A percentile compares a stretch with the other conserved stretches of the same genome.
These are phyloP conservation scores for Anthopleura sola DNA, from an alignment of 64 coral and sea anemone species.

Conservation along the genomic window DNA sequence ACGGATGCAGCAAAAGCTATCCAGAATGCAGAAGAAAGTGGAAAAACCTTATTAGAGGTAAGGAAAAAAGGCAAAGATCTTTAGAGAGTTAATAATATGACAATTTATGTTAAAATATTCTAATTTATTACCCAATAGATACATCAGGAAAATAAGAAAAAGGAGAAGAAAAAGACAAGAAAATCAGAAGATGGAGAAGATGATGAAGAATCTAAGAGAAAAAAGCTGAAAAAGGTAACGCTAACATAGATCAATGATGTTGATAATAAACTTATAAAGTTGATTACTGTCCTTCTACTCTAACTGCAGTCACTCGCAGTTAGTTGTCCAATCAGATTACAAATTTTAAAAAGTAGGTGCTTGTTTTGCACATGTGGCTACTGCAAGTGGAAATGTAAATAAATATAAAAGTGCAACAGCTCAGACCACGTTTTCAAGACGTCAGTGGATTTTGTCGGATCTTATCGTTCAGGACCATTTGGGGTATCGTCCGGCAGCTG, in stretches of 20 bases:
- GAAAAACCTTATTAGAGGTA: slow-evolving; percentile 73
- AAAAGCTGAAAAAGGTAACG: slow-evolving; percentile 68
- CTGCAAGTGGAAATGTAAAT: too few relatives aligned
- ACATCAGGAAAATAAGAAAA: slow-evolving; percentile 79
- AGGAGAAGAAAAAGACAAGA: slow-evolving; percentile 69
- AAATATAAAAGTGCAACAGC: too few relatives aligned
- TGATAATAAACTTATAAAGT: too few relatives aligned
- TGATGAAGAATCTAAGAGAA: slow-evolving; percentile 63
- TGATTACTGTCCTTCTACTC: too few relatives aligned
- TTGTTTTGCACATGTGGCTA: too few relatives aligned
- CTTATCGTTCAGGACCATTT: too few relatives aligned
- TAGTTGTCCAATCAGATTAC: too few relatives aligned
- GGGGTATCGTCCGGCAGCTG: too few relatives aligned
- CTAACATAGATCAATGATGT: not conserved
- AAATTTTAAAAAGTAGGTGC: too few relatives aligned
- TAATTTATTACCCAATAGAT: slow-evolving; percentile 18
- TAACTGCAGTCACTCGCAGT: too few relatives aligned
- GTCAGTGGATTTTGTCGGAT: too few relatives aligned
- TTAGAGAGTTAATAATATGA: not conserved
- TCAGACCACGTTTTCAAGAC: too few relatives aligned
- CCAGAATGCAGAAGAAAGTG: slow-evolving; percentile 74
- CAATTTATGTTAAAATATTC: not conserved
- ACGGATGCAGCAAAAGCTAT: slow-evolving; percentile 54
- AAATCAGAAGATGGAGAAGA: slow-evolving; percentile 70
- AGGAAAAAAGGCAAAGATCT: not conserved